Evolutionary conservation across 2,113 vertebrate genomes (phyloP), one percentile per base, ranked within the genome.

Genomic region (Psilopsiagon aymara): DNA sequence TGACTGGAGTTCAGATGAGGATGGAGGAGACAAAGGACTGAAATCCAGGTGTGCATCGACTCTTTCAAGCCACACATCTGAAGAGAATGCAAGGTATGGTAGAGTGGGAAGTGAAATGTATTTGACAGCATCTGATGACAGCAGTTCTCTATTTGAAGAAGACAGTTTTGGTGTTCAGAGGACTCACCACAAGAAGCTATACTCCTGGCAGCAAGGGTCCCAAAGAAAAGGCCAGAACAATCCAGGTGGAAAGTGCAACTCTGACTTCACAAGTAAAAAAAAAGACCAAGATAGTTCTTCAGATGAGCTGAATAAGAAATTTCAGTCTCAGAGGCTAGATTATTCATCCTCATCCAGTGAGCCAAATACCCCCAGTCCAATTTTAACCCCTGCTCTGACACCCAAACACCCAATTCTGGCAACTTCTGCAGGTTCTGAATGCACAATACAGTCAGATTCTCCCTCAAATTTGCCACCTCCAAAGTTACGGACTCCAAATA

Each of bases 61-160:
- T 14, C 96, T 98, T 41, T 99, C 98, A 71, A 98, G 98, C 43
- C 97, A 98, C 68, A 98, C 98, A 1, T 98, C 98, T 1, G 98
- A 99, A 93, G 98, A 98, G 21, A 98, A 98, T 0, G 86, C 93
- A 31, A 97, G 94, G 41, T 97, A 98, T 82, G 98, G 98, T 91
- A 98, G 98, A 43, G 94, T 98, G 52, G 98, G 98, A 44, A 99
- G 99, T 23, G 99, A 99, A 88, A 98, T 98, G 51, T 99, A 99
- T 95, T 97, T 99, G 95, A 99, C 99, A 4, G 98, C 99, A 11
- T 99, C 99, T 3, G 99, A 99, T 28, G 99, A 99, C 97, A 99
- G 99, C 95, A 99, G 99, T 95, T 99, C 99, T 46, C 82, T 99
- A 14, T 99, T 99, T 66, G 99, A 99, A 53, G 99, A 99, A 52